Conservation (phyloP, 2,797 vertebrate genomes). For the Coregonus suidteri region DNA sequence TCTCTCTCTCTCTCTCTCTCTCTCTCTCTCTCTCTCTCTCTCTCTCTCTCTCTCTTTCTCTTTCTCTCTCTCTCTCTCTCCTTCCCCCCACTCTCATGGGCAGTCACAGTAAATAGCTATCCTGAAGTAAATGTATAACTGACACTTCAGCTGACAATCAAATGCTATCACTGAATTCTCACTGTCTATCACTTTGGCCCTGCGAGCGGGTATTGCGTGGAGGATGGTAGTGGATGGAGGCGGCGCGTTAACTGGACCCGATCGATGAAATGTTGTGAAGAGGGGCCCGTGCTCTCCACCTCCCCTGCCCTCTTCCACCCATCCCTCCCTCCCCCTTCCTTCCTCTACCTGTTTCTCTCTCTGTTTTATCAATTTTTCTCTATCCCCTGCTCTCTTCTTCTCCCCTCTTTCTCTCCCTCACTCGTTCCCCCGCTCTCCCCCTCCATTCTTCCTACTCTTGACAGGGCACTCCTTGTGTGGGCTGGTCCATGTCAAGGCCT, state of each 20-base stretch:
- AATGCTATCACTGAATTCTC: slow-evolving; percentile 76
- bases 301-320: too few relatives aligned
- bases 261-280: slow-evolving; percentile 70
- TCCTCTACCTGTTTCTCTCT: too few relatives aligned
- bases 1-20: too few relatives aligned
- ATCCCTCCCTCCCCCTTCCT: too few relatives aligned
- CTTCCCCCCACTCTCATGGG: not conserved
- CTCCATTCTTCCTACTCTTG: slow-evolving; percentile 15
- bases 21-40: too few relatives aligned
- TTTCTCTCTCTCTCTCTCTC: too few relatives aligned
- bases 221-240: slow-evolving; percentile 29
- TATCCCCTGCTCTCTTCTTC: too few relatives aligned
- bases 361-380: too few relatives aligned
- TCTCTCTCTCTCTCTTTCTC: too few relatives aligned
- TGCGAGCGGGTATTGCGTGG: not conserved
- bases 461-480: slow-evolving; percentile 62
- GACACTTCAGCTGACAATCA: slow-evolving; percentile 82
- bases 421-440: not conserved
- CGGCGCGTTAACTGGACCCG: slow-evolving; percentile 63
- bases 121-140: slow-evolving; percentile 80
- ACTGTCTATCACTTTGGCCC: slow-evolving; percentile 74
- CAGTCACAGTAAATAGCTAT: slow-evolving; percentile 69
- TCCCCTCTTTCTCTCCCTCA: not conserved
- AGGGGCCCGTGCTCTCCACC: slow-evolving; percentile 39
- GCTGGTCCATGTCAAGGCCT: slow-evolving; percentile 70